phyloP scores from a whole-genome alignment of 2,888 invertebrate species.

The Amphipoea oculea region DNA sequence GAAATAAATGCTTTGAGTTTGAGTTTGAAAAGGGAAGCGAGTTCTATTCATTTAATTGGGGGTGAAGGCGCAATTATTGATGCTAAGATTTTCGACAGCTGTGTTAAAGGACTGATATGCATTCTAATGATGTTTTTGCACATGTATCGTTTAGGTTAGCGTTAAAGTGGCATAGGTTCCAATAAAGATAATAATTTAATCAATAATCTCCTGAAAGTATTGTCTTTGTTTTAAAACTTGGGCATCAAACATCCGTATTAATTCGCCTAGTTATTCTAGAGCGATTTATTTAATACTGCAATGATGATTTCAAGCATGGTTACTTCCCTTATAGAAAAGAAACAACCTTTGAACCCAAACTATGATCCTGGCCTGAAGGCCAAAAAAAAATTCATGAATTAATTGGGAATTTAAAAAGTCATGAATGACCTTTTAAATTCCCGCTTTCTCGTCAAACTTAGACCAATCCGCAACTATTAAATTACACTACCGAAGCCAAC shows the following conservation, averaged over 20 bases:
- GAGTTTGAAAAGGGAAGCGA: background rate
- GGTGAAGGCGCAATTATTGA: background rate
- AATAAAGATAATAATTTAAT: background rate
- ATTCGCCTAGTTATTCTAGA: too few relatives aligned
- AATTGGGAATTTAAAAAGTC: too few relatives aligned
- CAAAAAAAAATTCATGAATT: too few relatives aligned
- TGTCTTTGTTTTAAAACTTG: background rate
- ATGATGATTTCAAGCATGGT: too few relatives aligned
- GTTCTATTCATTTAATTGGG: background rate
- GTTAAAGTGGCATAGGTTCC: background rate
- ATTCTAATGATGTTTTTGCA: background rate
- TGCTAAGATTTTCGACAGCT: background rate
- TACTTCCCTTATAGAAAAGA: background rate
- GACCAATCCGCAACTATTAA: conserved; percentile 70
- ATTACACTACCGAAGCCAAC: conserved; percentile 70
- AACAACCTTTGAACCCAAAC: background rate
- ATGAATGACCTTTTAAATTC: fast-evolving
- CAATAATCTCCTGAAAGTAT: background rate
- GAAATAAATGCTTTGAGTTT: too few relatives aligned
- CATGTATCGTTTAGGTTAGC: background rate
- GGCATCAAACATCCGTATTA: background rate
- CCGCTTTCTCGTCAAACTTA: conserved; percentile 44
- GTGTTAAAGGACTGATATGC: background rate
- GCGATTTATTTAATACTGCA: too few relatives aligned
- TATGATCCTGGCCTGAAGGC: too few relatives aligned